Base-by-base conservation (phyloP, 2,797 vertebrate genomes). In the Helicolenus hilgendorfi region DNA sequence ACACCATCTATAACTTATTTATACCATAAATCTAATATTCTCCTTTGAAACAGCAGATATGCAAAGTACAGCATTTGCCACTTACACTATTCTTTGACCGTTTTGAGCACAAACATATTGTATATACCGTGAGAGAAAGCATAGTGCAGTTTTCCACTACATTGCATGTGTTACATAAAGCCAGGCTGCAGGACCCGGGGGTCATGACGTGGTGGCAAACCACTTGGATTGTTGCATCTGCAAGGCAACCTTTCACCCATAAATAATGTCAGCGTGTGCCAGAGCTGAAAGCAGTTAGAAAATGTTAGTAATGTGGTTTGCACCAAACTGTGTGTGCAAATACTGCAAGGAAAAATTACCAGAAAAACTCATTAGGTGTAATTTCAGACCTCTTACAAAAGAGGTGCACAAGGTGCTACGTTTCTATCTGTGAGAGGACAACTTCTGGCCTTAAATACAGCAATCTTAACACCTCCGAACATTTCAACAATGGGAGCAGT, bases 81-180 rank as follows among this genome's bases (percentile, higher is more conserved):
- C 7, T 35, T 41, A 27, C 14, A 73, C 24, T 63, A 8, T 72
- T 53, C 10, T 35, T 29, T 29, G 26, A 72, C 26, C 31, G 41
- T 41, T 82, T 35, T 24, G 55, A 85, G 35, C 22, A 11, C 35
- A 68, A 75, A 49, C 53, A 72, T 29, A 27, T 65, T 29, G 24
- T 35, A 27, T 31, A 77, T 53, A 29, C 69, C 4, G 6, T 62
- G 79, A 79, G 67, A 81, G 35, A 74, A 81, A 64, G 64, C 63
- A 72, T 13, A 27, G 67, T 65, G 64, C 14, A 22, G 26, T 55
- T 79, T 91, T 87, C 73, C 68, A n/a, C 72, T 58, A 74, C 60
- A 79, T 58, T 84, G 71, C 65, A 45, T 38, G 56, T 77, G 78
- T 88, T 93, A 88, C 79, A 72, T 89, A 85, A 91, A 90, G 85